Percentiles rank a stretch among this genome's conserved stretches.
phyloP scores from a whole-genome alignment of 2,888 invertebrate genomes.

The Rhimphoctona megacephalus region DNA sequence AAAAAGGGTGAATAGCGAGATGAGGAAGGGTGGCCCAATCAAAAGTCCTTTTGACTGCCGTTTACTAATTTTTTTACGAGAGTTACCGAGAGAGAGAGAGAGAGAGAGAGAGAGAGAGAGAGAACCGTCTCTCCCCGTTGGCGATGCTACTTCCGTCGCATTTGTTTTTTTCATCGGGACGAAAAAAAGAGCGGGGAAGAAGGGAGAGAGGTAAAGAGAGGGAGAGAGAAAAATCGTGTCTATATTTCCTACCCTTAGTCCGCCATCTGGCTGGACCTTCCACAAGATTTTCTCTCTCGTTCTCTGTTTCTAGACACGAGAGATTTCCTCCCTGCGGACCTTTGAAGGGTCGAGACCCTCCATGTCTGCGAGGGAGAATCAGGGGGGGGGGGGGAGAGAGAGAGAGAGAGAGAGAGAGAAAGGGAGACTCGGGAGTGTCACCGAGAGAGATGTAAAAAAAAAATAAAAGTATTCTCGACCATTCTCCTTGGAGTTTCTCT shows the following conservation, averaged over 20 bases:
- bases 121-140: not conserved
- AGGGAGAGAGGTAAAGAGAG: not conserved
- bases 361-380: slow-evolving; percentile 5
- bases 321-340: not conserved
- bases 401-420: not conserved
- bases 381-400: not conserved
- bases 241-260: not conserved
- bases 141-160: not conserved
- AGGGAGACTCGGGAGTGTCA: not conserved
- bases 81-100: slow-evolving; percentile 46
- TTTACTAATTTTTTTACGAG: slow-evolving; percentile 76
- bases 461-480: not conserved
- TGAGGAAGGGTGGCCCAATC: slow-evolving; percentile 53
- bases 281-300: not conserved
- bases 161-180: not conserved
- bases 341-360: slow-evolving; percentile 1
- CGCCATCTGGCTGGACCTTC: slow-evolving; percentile 5
- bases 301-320: not conserved
- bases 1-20: slow-evolving; percentile 29
- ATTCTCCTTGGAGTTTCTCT: not conserved
- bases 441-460: not conserved
- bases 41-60: slow-evolving; percentile 74
- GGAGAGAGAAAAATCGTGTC: not conserved
- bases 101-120: slow-evolving; percentile 57
- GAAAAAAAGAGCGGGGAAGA: not conserved